Percentiles rank a stretch among this genome's conserved stretches.
phyloP scores from a whole-genome alignment of 2,113 vertebrate species.

The Dipodomys ordii region DNA sequence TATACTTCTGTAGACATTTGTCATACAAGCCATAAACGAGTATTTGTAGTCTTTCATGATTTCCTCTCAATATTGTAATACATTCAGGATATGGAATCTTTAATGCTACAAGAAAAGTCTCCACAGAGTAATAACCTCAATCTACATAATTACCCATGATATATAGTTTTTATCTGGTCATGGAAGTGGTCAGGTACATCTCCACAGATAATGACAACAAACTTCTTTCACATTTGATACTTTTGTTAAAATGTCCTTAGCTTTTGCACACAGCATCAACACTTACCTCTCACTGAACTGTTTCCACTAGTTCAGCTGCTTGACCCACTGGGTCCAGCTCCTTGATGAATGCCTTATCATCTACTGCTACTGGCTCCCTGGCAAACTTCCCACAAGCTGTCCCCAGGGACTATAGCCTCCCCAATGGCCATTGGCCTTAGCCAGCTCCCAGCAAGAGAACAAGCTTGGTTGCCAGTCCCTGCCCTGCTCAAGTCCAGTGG shows the following conservation, averaged over 20 bases:
- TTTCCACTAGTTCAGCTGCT: too few relatives aligned
- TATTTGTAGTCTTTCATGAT: constrained; percentile 95
- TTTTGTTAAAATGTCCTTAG: constrained; percentile 90
- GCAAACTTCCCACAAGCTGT: too few relatives aligned
- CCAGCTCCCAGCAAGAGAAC: too few relatives aligned
- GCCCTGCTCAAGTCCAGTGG: too few relatives aligned
- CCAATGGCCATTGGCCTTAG: too few relatives aligned
- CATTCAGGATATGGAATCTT: constrained; percentile 94
- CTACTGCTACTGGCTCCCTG: too few relatives aligned
- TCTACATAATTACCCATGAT: constrained; percentile 95
- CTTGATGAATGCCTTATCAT: too few relatives aligned
- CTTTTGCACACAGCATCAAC: too few relatives aligned
- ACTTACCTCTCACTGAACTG: too few relatives aligned
- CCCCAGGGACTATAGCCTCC: too few relatives aligned
- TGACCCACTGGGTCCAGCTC: too few relatives aligned
- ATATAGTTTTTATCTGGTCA: constrained; percentile 93
- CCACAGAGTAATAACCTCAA: constrained; percentile 94
- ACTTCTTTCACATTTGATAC: constrained; percentile 94
- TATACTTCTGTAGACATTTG: constrained; percentile 93
- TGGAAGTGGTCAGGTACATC: constrained; percentile 95
- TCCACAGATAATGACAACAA: constrained; percentile 93
- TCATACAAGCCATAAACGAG: constrained; percentile 95
- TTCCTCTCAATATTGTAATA: constrained; percentile 93
- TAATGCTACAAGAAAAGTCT: constrained; percentile 93
- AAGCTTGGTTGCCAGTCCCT: too few relatives aligned